phyloP scores from a whole-genome alignment of 64 coral and sea anemone genomes.

The Montipora capricornis region DNA sequence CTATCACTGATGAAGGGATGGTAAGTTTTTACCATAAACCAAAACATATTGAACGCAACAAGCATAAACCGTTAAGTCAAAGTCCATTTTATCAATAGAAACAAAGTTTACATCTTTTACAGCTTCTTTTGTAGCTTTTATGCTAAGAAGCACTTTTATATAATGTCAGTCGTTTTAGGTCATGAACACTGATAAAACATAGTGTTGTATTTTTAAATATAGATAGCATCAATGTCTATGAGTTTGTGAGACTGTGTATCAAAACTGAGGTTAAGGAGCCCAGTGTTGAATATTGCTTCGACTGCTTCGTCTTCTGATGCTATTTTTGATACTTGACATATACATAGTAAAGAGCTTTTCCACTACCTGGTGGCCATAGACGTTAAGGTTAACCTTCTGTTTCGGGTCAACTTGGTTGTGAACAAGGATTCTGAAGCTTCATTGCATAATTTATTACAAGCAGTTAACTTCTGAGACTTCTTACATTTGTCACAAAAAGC shows the following conservation, averaged over 20 bases:
- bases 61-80: too few relatives aligned
- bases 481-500: conserved; percentile 62
- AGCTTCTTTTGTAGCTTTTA: too few relatives aligned
- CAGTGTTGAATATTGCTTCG: too few relatives aligned
- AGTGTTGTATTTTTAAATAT: not conserved
- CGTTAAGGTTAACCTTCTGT: conserved; percentile 32
- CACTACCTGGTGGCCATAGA: conserved; percentile 14
- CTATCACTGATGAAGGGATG: too few relatives aligned
- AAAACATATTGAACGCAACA: too few relatives aligned
- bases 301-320: conserved; percentile 16
- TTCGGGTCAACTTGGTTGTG: not conserved
- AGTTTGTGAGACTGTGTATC: conserved; percentile 24
- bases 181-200: too few relatives aligned
- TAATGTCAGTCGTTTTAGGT: too few relatives aligned
- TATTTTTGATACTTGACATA: not conserved
- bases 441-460: conserved; percentile 20
- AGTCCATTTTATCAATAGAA: too few relatives aligned
- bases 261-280: not conserved
- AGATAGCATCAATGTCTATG: conserved; percentile 12
- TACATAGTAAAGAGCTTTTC: not conserved
- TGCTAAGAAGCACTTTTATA: too few relatives aligned
- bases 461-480: conserved; percentile 61
- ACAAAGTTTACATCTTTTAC: too few relatives aligned
- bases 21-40: too few relatives aligned
- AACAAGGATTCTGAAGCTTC: conserved; percentile 54